phyloP scores from a whole-genome alignment of 1,140 invertebrate genomes.

The Habropoda laboriosa region DNA sequence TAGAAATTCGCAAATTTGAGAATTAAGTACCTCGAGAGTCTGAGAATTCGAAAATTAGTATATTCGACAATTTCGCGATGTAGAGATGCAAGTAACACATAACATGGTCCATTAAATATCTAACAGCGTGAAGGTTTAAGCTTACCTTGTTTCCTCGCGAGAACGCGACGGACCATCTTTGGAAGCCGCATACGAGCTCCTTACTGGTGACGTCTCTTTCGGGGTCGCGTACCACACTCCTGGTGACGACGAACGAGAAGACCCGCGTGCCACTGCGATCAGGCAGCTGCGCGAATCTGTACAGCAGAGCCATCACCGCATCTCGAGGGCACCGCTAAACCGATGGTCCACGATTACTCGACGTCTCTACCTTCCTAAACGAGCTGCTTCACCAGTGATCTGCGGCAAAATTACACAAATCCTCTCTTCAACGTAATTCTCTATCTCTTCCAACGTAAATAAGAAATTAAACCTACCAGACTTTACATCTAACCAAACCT shows the following conservation, averaged over 20 bases:
- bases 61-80: no score
- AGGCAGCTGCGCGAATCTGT: constrained; percentile 91
- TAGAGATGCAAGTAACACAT: no score
- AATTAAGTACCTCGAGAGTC: no score
- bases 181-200: constrained; percentile 92
- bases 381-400: neutral
- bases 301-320: constrained; percentile 90
- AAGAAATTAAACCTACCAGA: no score
- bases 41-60: no score
- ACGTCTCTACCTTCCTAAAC: neutral
- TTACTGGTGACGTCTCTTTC: constrained; percentile 92
- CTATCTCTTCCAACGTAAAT: no score
- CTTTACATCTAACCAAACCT: no score
- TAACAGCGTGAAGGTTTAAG: no score
- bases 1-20: no score
- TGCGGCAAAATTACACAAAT: constrained; percentile 11
- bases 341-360: constrained; percentile 53
- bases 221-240: constrained; percentile 89
- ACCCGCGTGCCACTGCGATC: constrained; percentile 93
- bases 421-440: neutral
- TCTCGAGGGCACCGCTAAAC: constrained; percentile 69
- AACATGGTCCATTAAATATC: no score
- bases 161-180: constrained; percentile 94
- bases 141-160: constrained; percentile 88
- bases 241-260: constrained; percentile 92